Conservation (phyloP, 2,888 invertebrate species). For the Julus scanicus region DNA sequence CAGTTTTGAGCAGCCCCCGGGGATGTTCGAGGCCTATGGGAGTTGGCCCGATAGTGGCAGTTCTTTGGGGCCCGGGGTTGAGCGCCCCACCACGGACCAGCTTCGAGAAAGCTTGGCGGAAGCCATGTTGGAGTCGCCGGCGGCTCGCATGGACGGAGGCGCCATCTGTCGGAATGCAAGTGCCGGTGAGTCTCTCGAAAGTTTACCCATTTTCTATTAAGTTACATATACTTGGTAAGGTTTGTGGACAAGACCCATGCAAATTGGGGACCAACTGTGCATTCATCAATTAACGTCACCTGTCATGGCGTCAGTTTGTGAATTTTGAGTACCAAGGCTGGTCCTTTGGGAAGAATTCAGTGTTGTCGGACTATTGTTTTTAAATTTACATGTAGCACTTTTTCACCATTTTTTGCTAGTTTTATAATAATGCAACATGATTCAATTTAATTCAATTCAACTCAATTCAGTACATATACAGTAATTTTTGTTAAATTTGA, state of each 20-base stretch:
- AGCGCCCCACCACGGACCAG: conserved; percentile 74
- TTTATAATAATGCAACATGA: no score
- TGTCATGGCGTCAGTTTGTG: no score
- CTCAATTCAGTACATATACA: no score
- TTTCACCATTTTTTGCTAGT: no score
- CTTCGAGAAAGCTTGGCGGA: conserved; percentile 90
- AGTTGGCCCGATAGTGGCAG: conserved; percentile 64
- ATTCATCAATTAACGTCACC: no score
- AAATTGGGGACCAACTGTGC: no score
- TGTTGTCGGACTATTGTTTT: no score
- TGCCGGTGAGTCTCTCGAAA: conserved; percentile 39
- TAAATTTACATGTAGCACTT: no score
- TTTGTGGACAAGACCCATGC: background rate
- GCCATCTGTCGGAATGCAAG: conserved; percentile 53
- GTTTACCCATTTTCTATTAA: background rate
- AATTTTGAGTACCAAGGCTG: no score
- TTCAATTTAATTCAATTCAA: no score
- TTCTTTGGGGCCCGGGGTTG: conserved; percentile 57
- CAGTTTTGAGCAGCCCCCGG: conserved; percentile 90
- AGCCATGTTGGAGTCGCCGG: conserved; percentile 82
- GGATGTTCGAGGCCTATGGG: conserved; percentile 76
- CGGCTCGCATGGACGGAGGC: conserved; percentile 14
- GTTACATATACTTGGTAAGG: background rate
- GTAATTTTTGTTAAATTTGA: no score
- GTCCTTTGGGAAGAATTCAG: no score